Conservation (phyloP, 2,113 vertebrate genomes). For the Pachypanchax playfairii region DNA sequence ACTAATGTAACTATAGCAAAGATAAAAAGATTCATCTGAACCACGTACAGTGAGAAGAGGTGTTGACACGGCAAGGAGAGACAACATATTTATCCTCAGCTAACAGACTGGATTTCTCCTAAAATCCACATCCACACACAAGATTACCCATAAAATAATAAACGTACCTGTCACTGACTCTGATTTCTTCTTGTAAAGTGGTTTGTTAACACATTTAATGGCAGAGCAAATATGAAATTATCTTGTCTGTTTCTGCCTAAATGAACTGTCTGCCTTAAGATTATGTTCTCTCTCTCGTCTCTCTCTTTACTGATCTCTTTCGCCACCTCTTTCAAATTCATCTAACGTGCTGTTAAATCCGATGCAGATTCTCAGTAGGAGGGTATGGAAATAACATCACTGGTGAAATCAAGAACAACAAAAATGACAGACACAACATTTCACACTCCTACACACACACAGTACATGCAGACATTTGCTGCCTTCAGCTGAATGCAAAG, state of each 20-base stretch:
- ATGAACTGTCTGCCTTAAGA: not conserved
- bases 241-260: not conserved
- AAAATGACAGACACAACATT: slow-evolving; percentile 5
- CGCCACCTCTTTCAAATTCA: not conserved
- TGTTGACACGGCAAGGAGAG: slow-evolving; percentile 18
- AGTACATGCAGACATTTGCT: slow-evolving; percentile 6
- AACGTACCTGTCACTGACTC: not conserved
- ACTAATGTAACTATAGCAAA: not conserved
- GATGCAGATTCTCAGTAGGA: not conserved
- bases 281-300: not conserved
- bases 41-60: not conserved
- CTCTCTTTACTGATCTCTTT: not conserved
- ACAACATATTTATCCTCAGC: slow-evolving; percentile 43
- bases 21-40: slow-evolving; percentile 16
- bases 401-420: slow-evolving; percentile 22
- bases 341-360: not conserved
- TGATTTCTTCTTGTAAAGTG: not conserved
- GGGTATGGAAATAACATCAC: slow-evolving; percentile 1
- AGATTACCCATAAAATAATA: too few relatives aligned
- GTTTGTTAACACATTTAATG: slow-evolving; percentile 15
- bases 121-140: not conserved
- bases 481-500: slow-evolving; percentile 2
- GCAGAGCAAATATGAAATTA: not conserved
- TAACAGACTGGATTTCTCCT: too few relatives aligned
- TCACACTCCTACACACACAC: slow-evolving; percentile 43